Evolutionary conservation across 2,888 invertebrate species (phyloP), one percentile per base, ranked within the genome.

Genomic region (Eulithis testata): DNA sequence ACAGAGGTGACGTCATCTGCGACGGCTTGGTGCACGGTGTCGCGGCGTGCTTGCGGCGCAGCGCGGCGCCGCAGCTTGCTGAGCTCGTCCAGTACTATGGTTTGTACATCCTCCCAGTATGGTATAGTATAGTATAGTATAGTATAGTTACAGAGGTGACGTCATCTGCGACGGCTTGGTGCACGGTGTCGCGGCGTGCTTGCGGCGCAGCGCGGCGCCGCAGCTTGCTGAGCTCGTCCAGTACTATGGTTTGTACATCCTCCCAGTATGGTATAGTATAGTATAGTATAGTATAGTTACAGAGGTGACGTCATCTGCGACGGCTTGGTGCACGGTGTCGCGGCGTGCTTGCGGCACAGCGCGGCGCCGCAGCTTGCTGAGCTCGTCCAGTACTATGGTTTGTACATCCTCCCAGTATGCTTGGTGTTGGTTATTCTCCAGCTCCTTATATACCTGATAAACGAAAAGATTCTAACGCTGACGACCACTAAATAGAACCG

Each of bases 371-470:
- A 98, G 93, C 89, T 98, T 98, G 80, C 96, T 95, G 60, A 98
- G 91, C 88, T 99, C 99, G 88, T 99, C 99, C 86, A 97, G 95
- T 4, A 98, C 98, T 73, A 99, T 98, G 45, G 98, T 97, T 61
- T 97, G 97, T 80, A 99, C 98, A 86, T 99, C 99, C 79, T 96
- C 95, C 99, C 99, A 99, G 90, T 98, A 99, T 81, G 97, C 96
- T 58, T 96, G 94, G 88, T 99, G 98, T 74, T 95, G 96, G 8
- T 96, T 96, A 78, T 96, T 95, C 89, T 99, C 99, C 76, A 99
- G 89, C 90, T 98, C 97, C 83, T 97, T 96, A 88, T 99, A 98
- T 8, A 97, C 94, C 94, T 94, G 79, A 11, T 3, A 9, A 31
- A 21, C 3, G 3, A 49, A 7, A 2, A 14, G 12, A 5, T 6